Evolutionary conservation across 2,797 vertebrate genomes (phyloP).

Genomic region (Odontamblyopus lacepedii): DNA sequence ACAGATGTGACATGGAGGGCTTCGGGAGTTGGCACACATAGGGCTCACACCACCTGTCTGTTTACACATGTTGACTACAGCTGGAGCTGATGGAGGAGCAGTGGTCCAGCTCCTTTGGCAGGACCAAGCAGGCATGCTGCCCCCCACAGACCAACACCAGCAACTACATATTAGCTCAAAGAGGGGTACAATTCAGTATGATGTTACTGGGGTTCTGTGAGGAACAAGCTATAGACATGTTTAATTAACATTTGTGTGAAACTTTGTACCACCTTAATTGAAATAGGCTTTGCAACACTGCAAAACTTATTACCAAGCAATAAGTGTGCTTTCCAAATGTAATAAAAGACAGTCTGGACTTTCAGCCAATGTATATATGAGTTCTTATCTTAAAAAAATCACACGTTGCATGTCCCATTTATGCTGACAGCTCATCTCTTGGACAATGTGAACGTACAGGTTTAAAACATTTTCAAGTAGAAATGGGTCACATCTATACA

Average conservation of each 20-base stretch:
- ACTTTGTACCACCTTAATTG: neutral
- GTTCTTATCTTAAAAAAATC: neutral
- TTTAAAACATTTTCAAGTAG: neutral
- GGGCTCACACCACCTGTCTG: conserved; percentile 19
- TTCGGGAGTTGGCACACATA: conserved; percentile 53
- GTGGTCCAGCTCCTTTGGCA: conserved; percentile 44
- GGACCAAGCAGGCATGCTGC: conserved; percentile 33
- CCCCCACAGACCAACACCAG: conserved; percentile 41
- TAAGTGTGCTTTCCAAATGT: conserved; percentile 8
- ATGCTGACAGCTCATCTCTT: neutral
- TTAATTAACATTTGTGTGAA: neutral
- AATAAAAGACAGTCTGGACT: neutral
- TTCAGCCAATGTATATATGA: neutral
- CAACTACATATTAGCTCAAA: conserved; percentile 18
- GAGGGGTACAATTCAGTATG: neutral
- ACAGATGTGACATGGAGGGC: conserved; percentile 45
- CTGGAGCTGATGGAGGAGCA: conserved; percentile 25
- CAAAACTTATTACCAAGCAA: neutral
- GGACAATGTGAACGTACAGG: neutral
- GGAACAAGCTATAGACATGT: neutral
- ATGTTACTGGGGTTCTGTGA: neutral
- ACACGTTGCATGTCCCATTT: neutral
- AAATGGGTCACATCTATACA: neutral
- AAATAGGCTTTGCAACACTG: neutral
- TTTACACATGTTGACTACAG: conserved; percentile 36